Conservation (phyloP, 2,797 vertebrate species). For the Leptatherina wallacei region DNA sequence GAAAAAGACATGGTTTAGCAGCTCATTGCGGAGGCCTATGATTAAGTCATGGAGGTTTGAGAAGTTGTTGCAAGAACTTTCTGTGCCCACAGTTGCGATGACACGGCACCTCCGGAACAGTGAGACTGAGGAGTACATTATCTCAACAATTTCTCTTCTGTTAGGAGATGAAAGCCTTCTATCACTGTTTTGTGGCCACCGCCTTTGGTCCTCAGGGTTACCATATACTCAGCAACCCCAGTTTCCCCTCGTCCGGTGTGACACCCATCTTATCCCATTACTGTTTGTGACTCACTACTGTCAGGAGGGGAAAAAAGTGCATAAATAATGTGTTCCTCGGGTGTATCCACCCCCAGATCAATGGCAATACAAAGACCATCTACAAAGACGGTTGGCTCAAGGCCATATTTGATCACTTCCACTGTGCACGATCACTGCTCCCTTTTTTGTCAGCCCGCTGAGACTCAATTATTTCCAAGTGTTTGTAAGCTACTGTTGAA, state of each 20-base stretch:
- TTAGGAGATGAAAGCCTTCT: constrained; percentile 66
- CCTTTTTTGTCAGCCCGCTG: constrained; percentile 73
- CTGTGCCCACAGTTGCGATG: constrained; percentile 28
- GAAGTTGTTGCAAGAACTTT: constrained; percentile 52
- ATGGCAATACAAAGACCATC: constrained; percentile 83
- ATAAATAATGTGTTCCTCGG: constrained; percentile 82
- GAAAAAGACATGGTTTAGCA: constrained; percentile 29
- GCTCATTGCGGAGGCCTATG: constrained; percentile 18
- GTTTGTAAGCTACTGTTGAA: constrained; percentile 84
- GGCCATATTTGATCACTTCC: constrained; percentile 86
- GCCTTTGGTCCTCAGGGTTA: constrained; percentile 54
- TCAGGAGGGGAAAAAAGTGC: constrained; percentile 45
- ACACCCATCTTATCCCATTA: constrained; percentile 74
- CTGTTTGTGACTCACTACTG: constrained; percentile 70
- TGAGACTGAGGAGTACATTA: constrained; percentile 56
- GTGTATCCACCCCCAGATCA: constrained; percentile 82
- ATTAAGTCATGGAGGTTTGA: constrained; percentile 37
- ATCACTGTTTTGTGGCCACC: constrained; percentile 40
- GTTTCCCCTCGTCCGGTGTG: constrained; percentile 59
- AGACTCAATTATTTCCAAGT: constrained; percentile 86
- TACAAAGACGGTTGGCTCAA: constrained; percentile 84
- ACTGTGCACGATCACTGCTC: constrained; percentile 62
- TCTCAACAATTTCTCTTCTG: constrained; percentile 53
- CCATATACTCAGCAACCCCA: constrained; percentile 29
- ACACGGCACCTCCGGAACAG: constrained; percentile 35